phyloP scores from a whole-genome alignment of 2,113 vertebrate species.

The Bagarius yarrelli region DNA sequence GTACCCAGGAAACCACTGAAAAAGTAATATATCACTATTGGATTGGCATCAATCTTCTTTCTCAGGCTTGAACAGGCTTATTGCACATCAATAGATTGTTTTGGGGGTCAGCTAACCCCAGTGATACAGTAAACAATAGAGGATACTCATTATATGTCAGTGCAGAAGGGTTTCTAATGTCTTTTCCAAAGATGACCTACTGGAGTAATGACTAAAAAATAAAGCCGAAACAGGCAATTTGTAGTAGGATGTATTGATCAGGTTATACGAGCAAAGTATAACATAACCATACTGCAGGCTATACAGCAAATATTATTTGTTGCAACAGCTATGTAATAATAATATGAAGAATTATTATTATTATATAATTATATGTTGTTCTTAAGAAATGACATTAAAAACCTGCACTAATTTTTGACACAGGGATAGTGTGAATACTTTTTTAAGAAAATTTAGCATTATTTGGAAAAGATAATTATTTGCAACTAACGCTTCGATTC shows the following conservation, averaged over 20 bases:
- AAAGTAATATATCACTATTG: slow-evolving; percentile 47
- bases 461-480: no score
- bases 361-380: no score
- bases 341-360: background rate
- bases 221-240: slow-evolving; percentile 37
- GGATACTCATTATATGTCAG: slow-evolving; percentile 31
- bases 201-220: slow-evolving; percentile 40
- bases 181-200: slow-evolving; percentile 39
- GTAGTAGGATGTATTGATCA: slow-evolving; percentile 36
- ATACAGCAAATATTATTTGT: background rate
- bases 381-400: no score
- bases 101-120: slow-evolving; percentile 42
- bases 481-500: no score
- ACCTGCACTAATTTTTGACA: no score
- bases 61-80: slow-evolving; percentile 41
- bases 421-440: no score
- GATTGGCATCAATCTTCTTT: slow-evolving; percentile 52
- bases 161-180: slow-evolving; percentile 22
- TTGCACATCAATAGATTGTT: slow-evolving; percentile 52
- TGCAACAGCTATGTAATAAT: background rate
- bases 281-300: background rate
- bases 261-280: background rate
- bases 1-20: slow-evolving; percentile 11
- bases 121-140: slow-evolving; percentile 48
- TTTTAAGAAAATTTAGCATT: no score